Base-by-base conservation (phyloP, 2,888 invertebrate species). In the Bellardia bayeri region DNA sequence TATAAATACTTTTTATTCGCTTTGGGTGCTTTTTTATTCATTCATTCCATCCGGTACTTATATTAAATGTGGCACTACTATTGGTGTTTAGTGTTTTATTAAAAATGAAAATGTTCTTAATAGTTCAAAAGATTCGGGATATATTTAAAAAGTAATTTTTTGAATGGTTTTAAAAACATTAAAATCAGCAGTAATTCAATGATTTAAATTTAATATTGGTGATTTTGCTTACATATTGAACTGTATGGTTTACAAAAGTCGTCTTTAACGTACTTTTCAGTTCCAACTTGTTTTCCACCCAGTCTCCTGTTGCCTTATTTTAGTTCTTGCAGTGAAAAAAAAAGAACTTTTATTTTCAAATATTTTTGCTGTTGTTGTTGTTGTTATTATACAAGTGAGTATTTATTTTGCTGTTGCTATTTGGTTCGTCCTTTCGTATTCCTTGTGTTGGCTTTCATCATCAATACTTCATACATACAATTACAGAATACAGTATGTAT, bases 1-100 rank as follows among this genome's bases (percentile, higher is more conserved):
- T 85, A 74, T 78, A 83, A 83, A 83, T 83, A 71, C 54, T 69
- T 69, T 74, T 54, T 63, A 54, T 80, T 13, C 61, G 85, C 80
- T 87, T 68, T 87, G 87, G 79, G 79, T 87, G 82, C 51, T 79
- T 75, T 13, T 45, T 11, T 37, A 23, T 58, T 64, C 33, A 71
- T 51, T 71, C 71, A 71, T 63, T 75, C 30, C 14, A 66, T 75
- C 42, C 71, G 63, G 45, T 56, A 45, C 42, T 49, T 7, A 45
- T 11, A 42, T 16, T 54, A 58, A 30, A 40, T 58, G 23, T 13
- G 23, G 33, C 13, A 37, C 82, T 86, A 61, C 64, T 78, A 61
- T 45, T 76, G 51, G 14, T 71, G n/a, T 63, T 37, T 33, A 23
- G 8, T 9, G 42, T 58, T 40, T 4, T 54, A 88, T 89, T 88